phyloP scores from a whole-genome alignment of 2,113 vertebrate genomes.

The Malurus elegans region DNA sequence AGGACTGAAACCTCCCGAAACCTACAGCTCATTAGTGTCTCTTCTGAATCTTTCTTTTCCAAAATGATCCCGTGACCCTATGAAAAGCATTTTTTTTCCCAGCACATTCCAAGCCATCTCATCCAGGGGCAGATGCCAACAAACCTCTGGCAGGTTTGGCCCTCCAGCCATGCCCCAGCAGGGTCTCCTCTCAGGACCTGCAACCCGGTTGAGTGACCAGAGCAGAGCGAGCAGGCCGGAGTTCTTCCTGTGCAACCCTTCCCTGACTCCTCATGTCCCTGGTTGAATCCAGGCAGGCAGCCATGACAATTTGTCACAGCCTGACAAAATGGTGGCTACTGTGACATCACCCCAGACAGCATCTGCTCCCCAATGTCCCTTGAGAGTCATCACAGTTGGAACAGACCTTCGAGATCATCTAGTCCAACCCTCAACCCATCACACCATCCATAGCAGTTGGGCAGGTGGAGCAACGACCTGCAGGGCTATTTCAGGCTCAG shows the following conservation, averaged over 20 bases:
- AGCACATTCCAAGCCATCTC: neutral
- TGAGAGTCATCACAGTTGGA: neutral
- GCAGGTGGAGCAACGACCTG: accelerated
- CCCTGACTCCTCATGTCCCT: neutral
- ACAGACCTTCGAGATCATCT: neutral
- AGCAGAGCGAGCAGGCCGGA: accelerated
- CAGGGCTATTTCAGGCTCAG: neutral
- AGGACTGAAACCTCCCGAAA: neutral
- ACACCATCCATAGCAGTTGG: neutral
- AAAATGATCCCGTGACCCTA: accelerated
- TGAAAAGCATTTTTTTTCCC: neutral
- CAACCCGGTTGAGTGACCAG: neutral
- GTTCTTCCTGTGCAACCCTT: neutral
- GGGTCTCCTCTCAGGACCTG: neutral
- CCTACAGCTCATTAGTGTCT: accelerated
- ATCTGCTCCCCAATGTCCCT: neutral
- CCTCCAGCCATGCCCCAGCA: neutral
- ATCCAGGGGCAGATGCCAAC: neutral
- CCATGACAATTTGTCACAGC: neutral
- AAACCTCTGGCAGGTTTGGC: neutral
- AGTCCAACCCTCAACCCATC: neutral
- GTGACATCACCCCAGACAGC: neutral
- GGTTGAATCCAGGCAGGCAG: neutral
- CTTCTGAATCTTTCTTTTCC: neutral
- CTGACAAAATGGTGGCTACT: neutral